Evolutionary conservation across 2,113 vertebrate genomes (phyloP), one percentile per base, ranked within the genome.

Genomic region (Trogon surrucura): DNA sequence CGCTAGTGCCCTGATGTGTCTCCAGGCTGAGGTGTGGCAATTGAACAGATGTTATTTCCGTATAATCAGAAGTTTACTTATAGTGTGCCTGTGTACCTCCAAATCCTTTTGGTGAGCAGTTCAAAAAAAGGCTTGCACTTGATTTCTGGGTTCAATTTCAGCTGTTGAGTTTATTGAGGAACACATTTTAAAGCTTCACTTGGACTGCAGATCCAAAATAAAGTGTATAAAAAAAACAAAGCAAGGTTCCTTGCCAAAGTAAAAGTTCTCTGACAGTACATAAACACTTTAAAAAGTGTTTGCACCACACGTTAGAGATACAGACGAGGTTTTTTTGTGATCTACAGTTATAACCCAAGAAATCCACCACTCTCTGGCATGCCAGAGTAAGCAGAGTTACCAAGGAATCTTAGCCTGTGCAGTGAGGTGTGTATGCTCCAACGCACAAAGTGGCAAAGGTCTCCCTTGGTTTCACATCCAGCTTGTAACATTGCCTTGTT

Each of bases 401-500:
- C 16, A 60, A 34, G 15, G 53, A 69, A 56, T 34, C 32, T 70
- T 47, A 26, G 9, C 15, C 34, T 57, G 5, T 48, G 47, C 36
- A 27, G 23, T 44, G 18, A 30, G 9, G 1, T 45, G 10, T 2
- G 10, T 36, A 50, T 34, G 11, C 5, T 80, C n/a, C 48, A 32
- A 58, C 7, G 47, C 0, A 0, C 10, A 75, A 74, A 53, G 13
- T 0, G 3, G 11, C 14, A 30, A 67, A 16, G 0, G 0, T 44
- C 56, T 69, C 18, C 26, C 25, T 56, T 58, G 30, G 7, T 23
- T 57, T 74, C 16, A 1, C 23, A 53, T 53, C 18, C 36, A 60
- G 10, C 11, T 71, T 66, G 8, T 44, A 20, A 41, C 18, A 18
- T 8, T 54, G 85, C 17, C 22, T 64, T 4, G 0, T 65, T 61